Base-by-base conservation (phyloP, 2,888 invertebrate species). In the Cephus spinipes region DNA sequence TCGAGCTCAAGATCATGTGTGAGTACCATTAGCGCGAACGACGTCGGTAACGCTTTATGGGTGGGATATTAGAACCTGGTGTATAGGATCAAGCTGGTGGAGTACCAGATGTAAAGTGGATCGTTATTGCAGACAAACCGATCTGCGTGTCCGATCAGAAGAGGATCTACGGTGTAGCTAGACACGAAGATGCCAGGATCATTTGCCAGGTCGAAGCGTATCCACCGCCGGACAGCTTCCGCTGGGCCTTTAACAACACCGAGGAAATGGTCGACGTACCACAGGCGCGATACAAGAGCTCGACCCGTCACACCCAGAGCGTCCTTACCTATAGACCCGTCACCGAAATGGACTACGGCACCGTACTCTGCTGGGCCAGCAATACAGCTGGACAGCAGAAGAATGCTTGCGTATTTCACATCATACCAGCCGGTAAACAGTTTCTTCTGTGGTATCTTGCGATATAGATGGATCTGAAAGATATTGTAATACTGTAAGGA, bases 171-270 rank as follows among this genome's bases (percentile, higher is more conserved):
- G 97, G 97, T 1, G 96, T 97, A 3, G 97, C 97, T 1, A 93
- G 96, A 80, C 95, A 96, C 90, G 97, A 97, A 91, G 94, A 95
- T 77, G 96, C 96, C 0, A 94, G 94, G 89, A 95, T 97, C 79
- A 92, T 94, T 75, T 97, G 97, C 90, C 95, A 96, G 91, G 97
- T 97, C 73, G 97, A 97, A 88, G 95, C 97, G 33, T 97, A 95
- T 91, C 97, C 97, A 30, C 94, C 95, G 1, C 97, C 96, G 2
- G 95, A 95, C 88, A 95, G 94, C 88, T 97, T 97, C 92, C 95
- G 95, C 86, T 97, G 97, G 97, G 95, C 95, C 36, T 96, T 98
- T 91, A 98, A 98, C 93, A 97, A 97, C 92, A 96, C 97, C 69
- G 95, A 96, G 83, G 96, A 97, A 89, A 95, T 95, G 85, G 93